Base-by-base conservation (phyloP, 1,140 invertebrate genomes). In the Teleopsis dalmanni region DNA sequence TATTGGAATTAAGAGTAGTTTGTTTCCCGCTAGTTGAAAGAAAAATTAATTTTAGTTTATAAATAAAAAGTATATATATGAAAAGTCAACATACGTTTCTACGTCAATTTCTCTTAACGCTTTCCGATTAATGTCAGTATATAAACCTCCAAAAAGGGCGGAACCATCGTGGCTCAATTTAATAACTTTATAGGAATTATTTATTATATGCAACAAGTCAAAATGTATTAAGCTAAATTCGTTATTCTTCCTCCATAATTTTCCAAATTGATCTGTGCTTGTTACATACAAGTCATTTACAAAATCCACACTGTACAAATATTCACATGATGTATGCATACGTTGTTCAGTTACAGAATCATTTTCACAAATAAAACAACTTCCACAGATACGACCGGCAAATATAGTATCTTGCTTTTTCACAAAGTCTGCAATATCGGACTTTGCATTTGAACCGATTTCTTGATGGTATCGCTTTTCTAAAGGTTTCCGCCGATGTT, bases 331-430 rank as follows among this genome's bases (percentile, higher is more conserved):
- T 2, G 42, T 34, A 45, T 70, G 62, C 53, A 66, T 50, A 25
- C 52, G 34, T 29, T 67, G 57, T 23, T 67, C 63, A 2, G 56
- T 58, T 8, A 56, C 49, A 25, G 48, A 55, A 13, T 56, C 48
- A 23, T 57, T 0, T 16, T 54, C 52, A 29, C 46, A 44, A 13
- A 67, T 50, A 26, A 63, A 69, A 33, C 60, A 57, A 4, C 45
- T 50, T 8, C 62, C 62, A 23, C 54, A 56, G 13, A 57, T 50
- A 22, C 48, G 50, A 4, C 63, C 66, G 4, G 53, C 66, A 41
- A 70, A 69, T 7, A 70, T 55, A 4, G 58, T 65, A n/a, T 60
- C 42, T 1, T 52, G n/a, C n/a, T 64, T 64, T 16, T 60, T 67
- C 0, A 54, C 50, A 50, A 70, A 69, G 33, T 59, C 51, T 0